Percentiles rank a stretch among this genome's conserved stretches.
Conservation (phyloP, 1,140 invertebrate species). For the Luehdorfia chinensis region DNA sequence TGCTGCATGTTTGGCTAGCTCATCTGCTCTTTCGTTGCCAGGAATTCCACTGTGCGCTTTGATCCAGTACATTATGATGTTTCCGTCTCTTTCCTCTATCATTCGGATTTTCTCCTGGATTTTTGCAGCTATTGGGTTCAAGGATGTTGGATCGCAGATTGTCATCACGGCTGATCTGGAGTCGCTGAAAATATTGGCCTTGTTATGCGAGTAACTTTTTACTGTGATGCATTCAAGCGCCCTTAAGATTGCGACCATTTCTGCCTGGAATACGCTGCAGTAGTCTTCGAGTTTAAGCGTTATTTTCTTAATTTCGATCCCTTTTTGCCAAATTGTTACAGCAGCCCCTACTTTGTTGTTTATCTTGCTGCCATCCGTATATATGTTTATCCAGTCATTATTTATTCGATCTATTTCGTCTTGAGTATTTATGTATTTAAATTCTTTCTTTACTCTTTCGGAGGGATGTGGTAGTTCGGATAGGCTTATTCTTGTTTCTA, state of each 20-base stretch:
- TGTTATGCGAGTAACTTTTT: neutral
- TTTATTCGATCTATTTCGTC: too few species aligned
- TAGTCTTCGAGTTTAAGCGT: constrained; percentile 22
- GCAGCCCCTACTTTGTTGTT: constrained; percentile 29
- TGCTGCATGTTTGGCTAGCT: constrained; percentile 15
- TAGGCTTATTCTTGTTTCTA: neutral
- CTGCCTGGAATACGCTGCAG: constrained; percentile 33
- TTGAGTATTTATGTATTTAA: too few species aligned
- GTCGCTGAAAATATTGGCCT: neutral
- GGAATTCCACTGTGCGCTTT: constrained; percentile 31
- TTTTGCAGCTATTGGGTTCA: constrained; percentile 9
- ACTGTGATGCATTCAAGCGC: constrained; percentile 7
- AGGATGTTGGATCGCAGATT: constrained; percentile 5
- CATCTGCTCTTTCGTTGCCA: too few species aligned
- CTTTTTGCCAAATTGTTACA: constrained; percentile 24
- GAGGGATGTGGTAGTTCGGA: neutral
- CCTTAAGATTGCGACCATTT: constrained; percentile 21
- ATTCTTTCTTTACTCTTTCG: too few species aligned
- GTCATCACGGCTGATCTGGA: neutral
- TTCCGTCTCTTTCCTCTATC: neutral
- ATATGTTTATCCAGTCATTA: too few species aligned
- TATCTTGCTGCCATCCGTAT: constrained; percentile 31
- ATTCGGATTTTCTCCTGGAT: constrained; percentile 1
- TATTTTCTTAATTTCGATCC: constrained; percentile 13
- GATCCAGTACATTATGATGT: constrained; percentile 21